Base-by-base conservation (phyloP, 30 jellyfish, hydroid and myxozoan species). In the Haliclystus octoradiatus region DNA sequence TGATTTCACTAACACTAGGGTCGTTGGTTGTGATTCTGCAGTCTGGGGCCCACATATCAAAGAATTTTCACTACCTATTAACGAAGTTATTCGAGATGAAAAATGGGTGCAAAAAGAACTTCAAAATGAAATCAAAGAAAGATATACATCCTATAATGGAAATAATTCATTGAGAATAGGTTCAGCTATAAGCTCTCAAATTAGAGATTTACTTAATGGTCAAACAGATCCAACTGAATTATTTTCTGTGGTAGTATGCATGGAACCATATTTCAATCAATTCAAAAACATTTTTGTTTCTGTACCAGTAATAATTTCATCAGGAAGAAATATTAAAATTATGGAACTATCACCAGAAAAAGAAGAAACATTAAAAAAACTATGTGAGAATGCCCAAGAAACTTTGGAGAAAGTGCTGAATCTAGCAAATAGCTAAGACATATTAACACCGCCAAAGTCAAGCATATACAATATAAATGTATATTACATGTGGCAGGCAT, bases 41-140 rank as follows among this genome's bases (percentile, higher is more conserved):
- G 71, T 91, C 2, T 91, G 99, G 99, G 99, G 94, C 32, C 99
- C 99, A 7, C 94, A 91, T 60, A 73, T 81, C 28, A 53, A 49
- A 26, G 84, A 85, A 5, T 91, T 71, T 63, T 70, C 94, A 25
- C 92, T 75, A 22, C 68, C 79, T 3, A 72, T 86, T 5, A 72
- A 66, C 24, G 95, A 82, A 65, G 30, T 82, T 49, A 82, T 82
- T 24, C 83, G 71, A 78, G 93, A 91, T 60, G 78, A 77, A 29
- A 70, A 73, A 62, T 91, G 95, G 95, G 40, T 81, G 29, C 49
- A 82, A 31, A 62, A 73, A 32, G 80, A 79, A 65, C 62, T 77
- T 26, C 61, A 72, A 34, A 73, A 71, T 4, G 15, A 30, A 9
- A 22, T 60, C 13, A 22, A 57, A n/a, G 15, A 29, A 19, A 12